Conservation (phyloP, 2,888 invertebrate species). For the Patella depressa region DNA sequence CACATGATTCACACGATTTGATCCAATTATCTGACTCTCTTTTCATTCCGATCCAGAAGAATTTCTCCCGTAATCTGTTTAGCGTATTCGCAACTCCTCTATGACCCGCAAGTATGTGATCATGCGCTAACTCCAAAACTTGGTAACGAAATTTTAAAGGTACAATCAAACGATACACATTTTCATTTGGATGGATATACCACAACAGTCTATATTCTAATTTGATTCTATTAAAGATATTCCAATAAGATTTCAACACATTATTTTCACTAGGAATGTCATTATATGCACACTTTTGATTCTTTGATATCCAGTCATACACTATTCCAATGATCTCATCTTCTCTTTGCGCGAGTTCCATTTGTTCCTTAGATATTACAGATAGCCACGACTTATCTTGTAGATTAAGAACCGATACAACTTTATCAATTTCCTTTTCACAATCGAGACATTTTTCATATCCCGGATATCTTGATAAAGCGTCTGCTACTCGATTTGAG, state of each 20-base stretch:
- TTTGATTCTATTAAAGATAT: not conserved
- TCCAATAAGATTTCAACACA: not conserved
- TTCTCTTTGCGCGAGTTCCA: not conserved
- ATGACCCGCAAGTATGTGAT: not conserved
- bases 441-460: conserved; percentile 6
- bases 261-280: not conserved
- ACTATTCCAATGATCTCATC: not conserved
- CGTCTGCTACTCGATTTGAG: conserved; percentile 2
- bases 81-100: not conserved
- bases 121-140: not conserved
- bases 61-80: not conserved
- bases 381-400: not conserved
- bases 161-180: not conserved
- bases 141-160: not conserved
- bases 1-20: not conserved
- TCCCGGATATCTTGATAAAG: not conserved
- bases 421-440: not conserved
- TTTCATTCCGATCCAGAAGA: not conserved
- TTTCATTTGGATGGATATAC: not conserved
- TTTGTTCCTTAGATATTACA: not conserved
- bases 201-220: not conserved
- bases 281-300: not conserved
- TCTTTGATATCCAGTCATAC: not conserved
- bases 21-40: not conserved
- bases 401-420: not conserved